Evolutionary conservation across 1,140 invertebrate genomes (phyloP).

Genomic region (Argopecten irradians): DNA sequence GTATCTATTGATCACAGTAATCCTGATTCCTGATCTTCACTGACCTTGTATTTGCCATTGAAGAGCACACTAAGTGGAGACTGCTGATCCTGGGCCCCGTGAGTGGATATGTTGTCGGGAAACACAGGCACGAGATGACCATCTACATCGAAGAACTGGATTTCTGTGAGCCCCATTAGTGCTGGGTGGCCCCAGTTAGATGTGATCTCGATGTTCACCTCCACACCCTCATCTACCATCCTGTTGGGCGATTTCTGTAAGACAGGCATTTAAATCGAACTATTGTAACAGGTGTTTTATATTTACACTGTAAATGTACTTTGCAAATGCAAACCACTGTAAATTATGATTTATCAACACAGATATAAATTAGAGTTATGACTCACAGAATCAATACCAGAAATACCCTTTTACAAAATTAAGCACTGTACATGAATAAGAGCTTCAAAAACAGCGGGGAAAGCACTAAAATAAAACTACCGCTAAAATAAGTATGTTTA

Average conservation of each 20-base stretch:
- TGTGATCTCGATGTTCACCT: slow-evolving; percentile 64
- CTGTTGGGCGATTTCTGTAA: neutral
- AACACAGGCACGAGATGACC: slow-evolving; percentile 61
- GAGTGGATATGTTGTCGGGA: slow-evolving; percentile 57
- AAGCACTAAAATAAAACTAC: no score
- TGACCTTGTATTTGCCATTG: slow-evolving; percentile 72
- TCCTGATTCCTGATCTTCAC: neutral
- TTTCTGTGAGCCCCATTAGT: slow-evolving; percentile 71
- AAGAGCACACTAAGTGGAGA: slow-evolving; percentile 60
- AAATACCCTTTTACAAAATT: no score
- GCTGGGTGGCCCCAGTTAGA: slow-evolving; percentile 73
- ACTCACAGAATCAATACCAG: no score
- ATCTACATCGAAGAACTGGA: slow-evolving; percentile 69
- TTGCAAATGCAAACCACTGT: no score
- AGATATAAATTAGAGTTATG: no score
- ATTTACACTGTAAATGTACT: no score
- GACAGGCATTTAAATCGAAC: neutral
- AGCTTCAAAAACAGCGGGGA: no score
- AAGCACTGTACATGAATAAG: no score
- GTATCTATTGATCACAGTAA: neutral
- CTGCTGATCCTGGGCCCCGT: slow-evolving; percentile 56
- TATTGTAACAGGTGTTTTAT: no score
- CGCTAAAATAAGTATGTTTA: no score
- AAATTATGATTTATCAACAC: no score
- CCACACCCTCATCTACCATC: slow-evolving; percentile 39